These are phyloP conservation scores for Acropternis orthonyx DNA, from an alignment of 2,797 vertebrate species.

Conservation along the genomic window DNA sequence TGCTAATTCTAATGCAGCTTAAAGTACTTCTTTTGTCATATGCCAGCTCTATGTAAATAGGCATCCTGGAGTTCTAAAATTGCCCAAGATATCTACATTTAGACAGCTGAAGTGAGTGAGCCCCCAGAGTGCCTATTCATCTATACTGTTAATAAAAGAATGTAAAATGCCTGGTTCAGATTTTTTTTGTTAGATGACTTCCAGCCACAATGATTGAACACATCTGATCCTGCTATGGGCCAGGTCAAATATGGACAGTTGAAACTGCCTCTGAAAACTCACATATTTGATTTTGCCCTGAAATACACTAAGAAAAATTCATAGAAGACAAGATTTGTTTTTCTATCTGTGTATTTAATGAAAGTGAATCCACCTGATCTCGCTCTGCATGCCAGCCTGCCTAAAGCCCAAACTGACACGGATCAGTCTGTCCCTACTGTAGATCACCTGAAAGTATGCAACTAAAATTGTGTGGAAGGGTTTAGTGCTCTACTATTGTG, in stretches of 20 bases:
- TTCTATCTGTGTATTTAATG: background rate
- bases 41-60: background rate
- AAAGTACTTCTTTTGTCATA: background rate
- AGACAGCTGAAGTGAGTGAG: background rate
- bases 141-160: background rate
- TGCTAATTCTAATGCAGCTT: background rate
- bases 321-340: background rate
- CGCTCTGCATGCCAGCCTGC: background rate
- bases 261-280: background rate
- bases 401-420: background rate
- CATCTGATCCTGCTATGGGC: background rate
- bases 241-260: background rate
- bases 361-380: background rate
- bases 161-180: background rate
- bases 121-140: background rate
- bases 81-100: background rate
- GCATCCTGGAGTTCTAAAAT: background rate
- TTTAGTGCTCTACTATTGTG: rapidly evolving
- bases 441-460: background rate
- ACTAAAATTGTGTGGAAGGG: background rate
- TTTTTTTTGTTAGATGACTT: background rate
- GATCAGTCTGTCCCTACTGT: background rate
- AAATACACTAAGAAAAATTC: background rate
- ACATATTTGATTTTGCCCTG: background rate
- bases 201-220: background rate